Percentiles rank a stretch among this genome's conserved stretches.
Evolutionary conservation across 2,113 vertebrate species (phyloP).

Genomic region (Dipodomys ordii): DNA sequence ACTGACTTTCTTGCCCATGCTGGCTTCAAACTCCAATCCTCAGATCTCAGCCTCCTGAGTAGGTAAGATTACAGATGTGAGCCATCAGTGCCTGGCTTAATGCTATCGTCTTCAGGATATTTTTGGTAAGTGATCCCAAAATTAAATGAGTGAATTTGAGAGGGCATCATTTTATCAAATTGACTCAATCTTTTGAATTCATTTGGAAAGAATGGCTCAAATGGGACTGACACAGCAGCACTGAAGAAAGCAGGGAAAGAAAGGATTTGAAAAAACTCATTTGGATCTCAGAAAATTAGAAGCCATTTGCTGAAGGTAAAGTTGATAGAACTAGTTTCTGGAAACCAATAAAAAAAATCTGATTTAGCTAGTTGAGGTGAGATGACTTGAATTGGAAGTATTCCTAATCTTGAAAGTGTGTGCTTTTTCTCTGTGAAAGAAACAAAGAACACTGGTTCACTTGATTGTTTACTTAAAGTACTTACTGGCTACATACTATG

Average conservation of each 20-base stretch:
- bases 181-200: neutral
- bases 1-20: too few relatives aligned
- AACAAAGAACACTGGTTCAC: neutral
- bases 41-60: too few relatives aligned
- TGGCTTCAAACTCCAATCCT: too few relatives aligned
- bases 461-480: neutral
- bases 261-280: neutral
- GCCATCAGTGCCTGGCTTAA: too few relatives aligned
- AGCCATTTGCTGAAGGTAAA: neutral
- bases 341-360: neutral
- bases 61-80: too few relatives aligned
- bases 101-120: neutral
- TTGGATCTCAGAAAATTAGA: conserved; percentile 13
- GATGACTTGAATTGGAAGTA: neutral
- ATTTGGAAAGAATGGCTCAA: conserved; percentile 24
- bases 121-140: conserved; percentile 18
- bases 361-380: neutral
- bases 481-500: neutral
- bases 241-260: neutral
- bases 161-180: neutral
- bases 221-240: neutral
- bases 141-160: neutral
- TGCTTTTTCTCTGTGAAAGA: neutral
- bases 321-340: neutral
- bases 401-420: neutral